phyloP scores from a whole-genome alignment of 2,888 invertebrate genomes.

The Neoscelio sp. region DNA sequence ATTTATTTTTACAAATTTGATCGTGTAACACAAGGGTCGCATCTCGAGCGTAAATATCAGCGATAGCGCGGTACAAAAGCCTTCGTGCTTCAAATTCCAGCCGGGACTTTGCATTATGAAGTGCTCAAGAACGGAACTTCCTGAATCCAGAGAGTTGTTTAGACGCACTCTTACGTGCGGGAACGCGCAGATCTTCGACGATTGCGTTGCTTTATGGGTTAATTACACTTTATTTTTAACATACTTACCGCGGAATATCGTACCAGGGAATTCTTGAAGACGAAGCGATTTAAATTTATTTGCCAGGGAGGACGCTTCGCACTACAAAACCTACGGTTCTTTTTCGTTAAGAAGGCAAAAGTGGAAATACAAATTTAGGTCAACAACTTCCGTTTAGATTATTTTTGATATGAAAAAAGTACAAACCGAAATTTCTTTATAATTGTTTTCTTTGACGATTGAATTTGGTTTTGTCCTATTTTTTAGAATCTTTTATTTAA shows the following conservation, averaged over 20 bases:
- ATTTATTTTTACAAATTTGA: not conserved
- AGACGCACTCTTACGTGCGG: constrained; percentile 42
- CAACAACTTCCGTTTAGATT: too few species aligned
- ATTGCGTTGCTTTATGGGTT: constrained; percentile 78
- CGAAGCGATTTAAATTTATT: constrained; percentile 9
- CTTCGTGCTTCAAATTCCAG: constrained; percentile 55
- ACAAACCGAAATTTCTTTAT: too few species aligned
- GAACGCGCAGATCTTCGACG: constrained; percentile 64
- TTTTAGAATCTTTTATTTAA: too few species aligned
- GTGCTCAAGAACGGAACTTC: constrained; percentile 67
- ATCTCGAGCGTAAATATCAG: constrained; percentile 15
- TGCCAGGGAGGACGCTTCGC: not conserved
- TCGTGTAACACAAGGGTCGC: not conserved
- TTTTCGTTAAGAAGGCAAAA: not conserved
- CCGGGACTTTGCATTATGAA: constrained; percentile 67
- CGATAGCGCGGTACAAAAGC: not conserved
- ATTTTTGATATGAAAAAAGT: too few species aligned
- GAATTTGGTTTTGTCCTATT: too few species aligned
- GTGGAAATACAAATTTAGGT: not conserved
- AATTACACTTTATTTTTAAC: constrained; percentile 75
- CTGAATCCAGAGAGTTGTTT: constrained; percentile 45
- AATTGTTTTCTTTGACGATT: too few species aligned
- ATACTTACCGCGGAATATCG: constrained; percentile 38
- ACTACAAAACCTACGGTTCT: not conserved
- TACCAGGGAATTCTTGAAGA: constrained; percentile 6